Evolutionary conservation across 2,888 invertebrate genomes (phyloP).

Genomic region (Panopea generosa): DNA sequence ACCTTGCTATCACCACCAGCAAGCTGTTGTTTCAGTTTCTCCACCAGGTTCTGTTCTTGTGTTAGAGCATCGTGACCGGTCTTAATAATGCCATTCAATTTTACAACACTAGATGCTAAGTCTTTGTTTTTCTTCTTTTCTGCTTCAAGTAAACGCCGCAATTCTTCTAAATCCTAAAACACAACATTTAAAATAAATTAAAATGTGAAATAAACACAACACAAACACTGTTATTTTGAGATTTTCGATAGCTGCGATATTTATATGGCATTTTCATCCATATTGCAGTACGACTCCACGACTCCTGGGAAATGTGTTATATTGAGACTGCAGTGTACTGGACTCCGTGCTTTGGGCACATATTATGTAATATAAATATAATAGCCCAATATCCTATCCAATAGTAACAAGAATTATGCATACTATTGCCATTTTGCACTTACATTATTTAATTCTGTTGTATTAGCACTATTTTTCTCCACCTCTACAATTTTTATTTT

Average conservation of each 20-base stretch:
- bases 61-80: conserved; percentile 84
- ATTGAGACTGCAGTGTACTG: too few species aligned
- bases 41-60: conserved; percentile 83
- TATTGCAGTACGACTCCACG: too few species aligned
- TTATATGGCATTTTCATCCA: too few species aligned
- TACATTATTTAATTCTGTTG: conserved; percentile 66
- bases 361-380: too few species aligned
- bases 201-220: background rate
- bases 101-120: conserved; percentile 78
- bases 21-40: conserved; percentile 81
- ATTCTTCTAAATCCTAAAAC: conserved; percentile 73
- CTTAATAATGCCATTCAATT: conserved; percentile 84
- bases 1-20: conserved; percentile 60
- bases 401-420: too few species aligned
- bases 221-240: background rate
- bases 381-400: too few species aligned
- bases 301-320: too few species aligned
- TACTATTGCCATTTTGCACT: too few species aligned
- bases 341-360: too few species aligned
- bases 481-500: conserved; percentile 63
- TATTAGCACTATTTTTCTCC: conserved; percentile 55
- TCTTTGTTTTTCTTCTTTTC: conserved; percentile 83
- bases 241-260: too few species aligned
- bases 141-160: conserved; percentile 72
- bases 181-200: background rate